Conservation (phyloP, 1,140 invertebrate species). For the Hestina assimilis region DNA sequence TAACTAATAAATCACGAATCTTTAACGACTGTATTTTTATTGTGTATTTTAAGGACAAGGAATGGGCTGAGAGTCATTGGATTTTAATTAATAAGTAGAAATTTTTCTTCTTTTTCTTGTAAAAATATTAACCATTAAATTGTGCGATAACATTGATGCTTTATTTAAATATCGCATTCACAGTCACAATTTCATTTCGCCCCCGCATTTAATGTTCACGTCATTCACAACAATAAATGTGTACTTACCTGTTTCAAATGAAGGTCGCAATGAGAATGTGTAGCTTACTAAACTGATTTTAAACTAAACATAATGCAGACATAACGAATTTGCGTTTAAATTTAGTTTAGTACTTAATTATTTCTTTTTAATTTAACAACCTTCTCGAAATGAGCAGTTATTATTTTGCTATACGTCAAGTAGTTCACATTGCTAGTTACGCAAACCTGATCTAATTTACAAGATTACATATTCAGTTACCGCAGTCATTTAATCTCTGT, state of each 20-base stretch:
- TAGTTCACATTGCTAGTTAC: conserved; percentile 1
- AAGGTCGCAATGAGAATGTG: conserved; percentile 42
- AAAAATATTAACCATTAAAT: too few relatives aligned
- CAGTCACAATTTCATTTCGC: conserved; percentile 57
- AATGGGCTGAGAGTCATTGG: too few relatives aligned
- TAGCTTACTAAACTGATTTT: conserved; percentile 9
- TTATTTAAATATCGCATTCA: conserved; percentile 14
- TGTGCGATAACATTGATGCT: background rate
- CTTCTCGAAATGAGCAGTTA: too few relatives aligned
- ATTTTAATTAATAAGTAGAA: too few relatives aligned
- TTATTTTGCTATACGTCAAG: too few relatives aligned
- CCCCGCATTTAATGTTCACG: conserved; percentile 46
- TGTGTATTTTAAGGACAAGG: too few relatives aligned
- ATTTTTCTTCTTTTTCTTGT: too few relatives aligned
- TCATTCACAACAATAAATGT: conserved; percentile 48
- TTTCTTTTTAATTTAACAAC: background rate
- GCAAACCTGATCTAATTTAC: conserved; percentile 8
- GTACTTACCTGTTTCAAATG: conserved; percentile 36
- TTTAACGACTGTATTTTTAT: too few relatives aligned
- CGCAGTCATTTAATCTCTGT: conserved; percentile 17
- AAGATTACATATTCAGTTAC: conserved; percentile 13
- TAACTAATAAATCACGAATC: too few relatives aligned
- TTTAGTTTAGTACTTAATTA: background rate
- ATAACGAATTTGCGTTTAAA: background rate
- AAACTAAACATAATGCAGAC: conserved; percentile 4